Conservation (phyloP, 2,797 vertebrate genomes). For the Anguilla marmorata region DNA sequence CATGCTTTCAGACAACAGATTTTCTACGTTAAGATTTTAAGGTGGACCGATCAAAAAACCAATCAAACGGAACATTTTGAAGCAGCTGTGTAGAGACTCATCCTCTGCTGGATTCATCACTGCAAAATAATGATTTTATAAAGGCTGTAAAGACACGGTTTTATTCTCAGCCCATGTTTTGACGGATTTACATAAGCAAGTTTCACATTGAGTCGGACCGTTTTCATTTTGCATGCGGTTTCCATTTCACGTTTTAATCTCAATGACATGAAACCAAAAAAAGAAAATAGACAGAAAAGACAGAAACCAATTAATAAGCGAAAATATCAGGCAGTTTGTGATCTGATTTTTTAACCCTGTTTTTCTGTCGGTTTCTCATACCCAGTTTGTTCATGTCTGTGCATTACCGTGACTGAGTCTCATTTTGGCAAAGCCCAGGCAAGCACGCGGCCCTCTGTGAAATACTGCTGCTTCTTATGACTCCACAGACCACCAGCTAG, state of each 20-base stretch:
- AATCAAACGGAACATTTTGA: background rate
- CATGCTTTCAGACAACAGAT: background rate
- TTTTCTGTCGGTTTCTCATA: too few species aligned
- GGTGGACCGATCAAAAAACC: background rate
- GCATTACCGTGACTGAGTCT: too few species aligned
- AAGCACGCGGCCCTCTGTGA: too few species aligned
- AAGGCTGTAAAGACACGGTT: background rate
- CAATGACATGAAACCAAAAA: background rate
- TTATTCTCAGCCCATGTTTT: background rate
- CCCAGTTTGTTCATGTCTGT: too few species aligned
- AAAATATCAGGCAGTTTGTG: background rate
- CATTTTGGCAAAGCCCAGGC: too few species aligned
- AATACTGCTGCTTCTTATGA: too few species aligned
- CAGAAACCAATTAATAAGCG: background rate
- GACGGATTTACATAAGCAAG: background rate
- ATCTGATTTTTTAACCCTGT: background rate
- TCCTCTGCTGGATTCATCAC: background rate
- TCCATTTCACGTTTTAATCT: background rate
- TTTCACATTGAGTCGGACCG: background rate
- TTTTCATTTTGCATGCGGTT: conserved; percentile 11
- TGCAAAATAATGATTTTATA: background rate
- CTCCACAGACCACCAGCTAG: too few species aligned
- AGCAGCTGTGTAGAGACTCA: background rate
- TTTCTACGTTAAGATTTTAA: background rate
- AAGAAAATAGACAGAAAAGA: background rate